A percentile compares a stretch with the other conserved stretches of the same genome.
These are phyloP conservation scores for Dinoponera quadriceps DNA, from an alignment of 1,140 invertebrate species.

Conservation along the genomic window DNA sequence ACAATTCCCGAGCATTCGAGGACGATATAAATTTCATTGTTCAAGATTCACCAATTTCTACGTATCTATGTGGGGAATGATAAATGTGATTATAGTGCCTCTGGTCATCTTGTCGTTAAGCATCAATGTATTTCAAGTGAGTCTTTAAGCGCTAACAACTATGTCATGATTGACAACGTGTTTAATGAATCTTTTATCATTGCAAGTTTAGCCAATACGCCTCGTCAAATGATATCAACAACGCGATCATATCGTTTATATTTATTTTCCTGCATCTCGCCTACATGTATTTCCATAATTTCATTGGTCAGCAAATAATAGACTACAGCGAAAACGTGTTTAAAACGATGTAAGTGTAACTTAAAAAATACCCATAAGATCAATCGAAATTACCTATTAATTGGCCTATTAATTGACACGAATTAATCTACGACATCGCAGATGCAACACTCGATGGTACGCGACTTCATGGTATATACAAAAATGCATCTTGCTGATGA, in stretches of 20 bases:
- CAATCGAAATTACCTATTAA: background rate
- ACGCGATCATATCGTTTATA: background rate
- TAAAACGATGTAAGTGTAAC: conserved; percentile 48
- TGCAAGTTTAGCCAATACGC: background rate
- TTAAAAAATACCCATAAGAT: background rate
- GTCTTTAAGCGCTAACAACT: conserved; percentile 5
- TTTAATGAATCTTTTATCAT: background rate
- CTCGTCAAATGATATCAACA: background rate
- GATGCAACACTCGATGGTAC: conserved; percentile 49
- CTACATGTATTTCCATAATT: conserved; percentile 57
- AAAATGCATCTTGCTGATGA: conserved; percentile 34
- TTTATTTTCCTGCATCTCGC: conserved; percentile 35
- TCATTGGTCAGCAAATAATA: conserved; percentile 54
- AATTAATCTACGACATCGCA: conserved; percentile 6
- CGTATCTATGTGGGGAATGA: background rate
- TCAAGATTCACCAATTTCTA: conserved; percentile 11
- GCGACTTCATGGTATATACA: background rate
- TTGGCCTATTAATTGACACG: background rate
- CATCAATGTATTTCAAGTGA: conserved; percentile 37
- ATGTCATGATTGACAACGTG: background rate
- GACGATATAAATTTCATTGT: conserved; percentile 12
- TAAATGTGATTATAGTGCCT: background rate
- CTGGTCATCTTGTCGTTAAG: background rate
- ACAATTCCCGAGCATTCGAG: conserved; percentile 2
- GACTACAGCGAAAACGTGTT: conserved; percentile 60